Base-by-base conservation (phyloP, 2,113 vertebrate species). In the Suricata suricatta region DNA sequence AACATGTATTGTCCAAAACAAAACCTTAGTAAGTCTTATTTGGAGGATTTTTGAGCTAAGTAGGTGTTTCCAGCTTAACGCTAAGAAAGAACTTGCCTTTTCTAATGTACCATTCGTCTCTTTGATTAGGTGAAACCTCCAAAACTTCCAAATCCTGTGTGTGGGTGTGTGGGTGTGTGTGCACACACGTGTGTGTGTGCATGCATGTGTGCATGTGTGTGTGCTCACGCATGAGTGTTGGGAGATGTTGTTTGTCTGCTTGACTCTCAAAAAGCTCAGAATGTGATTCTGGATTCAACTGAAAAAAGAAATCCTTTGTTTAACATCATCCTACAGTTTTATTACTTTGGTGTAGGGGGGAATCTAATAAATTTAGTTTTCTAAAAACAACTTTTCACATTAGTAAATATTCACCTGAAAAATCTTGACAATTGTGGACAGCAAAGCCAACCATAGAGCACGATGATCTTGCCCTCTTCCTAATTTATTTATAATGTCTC, bases 351-450 rank as follows among this genome's bases (percentile, higher is more conserved):
- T 60, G 57, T 57, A 57, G 7, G 33, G 17, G 15, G 7, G 16
- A 11, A 7, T 87, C 16, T n/a, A 19, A 54, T 38, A 35, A 3
- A 54, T 83, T 83, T 64, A 44, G 15, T 38, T 88, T 13, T 50
- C 31, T 41, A 84, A 27, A 94, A 94, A 44, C 29, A 47, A 41
- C 13, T 27, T 52, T 74, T 47, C 8, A 50, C 7, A n/a, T 87
- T 79, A 57, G 15, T 82, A 41, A 74, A 57, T 3, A 11, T 50
- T 7, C 19, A 47, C 23, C 12, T 63, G 9, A 29, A 94, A 74
- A 76, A 6, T 5, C 5, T 44, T 76, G 21, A 19, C 3, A 33
- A 35, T 35, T 1, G 0, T 2, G 11, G 14, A 13, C 1, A 21
- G 23, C 5, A 84, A 14, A 74, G 21, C 7, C 31, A 72, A 54